These are phyloP conservation scores for Syrrhaptes paradoxus DNA, from an alignment of 2,113 vertebrate species.

Conservation along the genomic window DNA sequence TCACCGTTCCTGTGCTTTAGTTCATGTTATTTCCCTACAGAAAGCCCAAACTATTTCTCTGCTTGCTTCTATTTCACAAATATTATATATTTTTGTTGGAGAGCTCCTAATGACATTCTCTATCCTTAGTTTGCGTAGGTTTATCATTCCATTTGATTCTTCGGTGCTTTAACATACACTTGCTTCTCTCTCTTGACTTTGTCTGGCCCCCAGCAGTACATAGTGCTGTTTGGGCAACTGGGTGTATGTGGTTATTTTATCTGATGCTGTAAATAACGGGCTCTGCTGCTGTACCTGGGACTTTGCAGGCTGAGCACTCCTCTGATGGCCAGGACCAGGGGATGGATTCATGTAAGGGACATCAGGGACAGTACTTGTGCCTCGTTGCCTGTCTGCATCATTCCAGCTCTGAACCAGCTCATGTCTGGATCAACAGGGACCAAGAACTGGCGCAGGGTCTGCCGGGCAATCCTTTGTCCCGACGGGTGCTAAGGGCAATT, in stretches of 20 bases:
- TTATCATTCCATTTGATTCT: not conserved
- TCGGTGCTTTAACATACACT: not conserved
- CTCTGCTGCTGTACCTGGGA: not conserved
- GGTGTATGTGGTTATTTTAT: not conserved
- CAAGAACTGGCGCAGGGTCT: not conserved
- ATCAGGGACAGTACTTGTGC: not conserved
- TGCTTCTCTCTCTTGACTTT: not conserved
- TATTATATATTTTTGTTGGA: not conserved
- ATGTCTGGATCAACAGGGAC: not conserved
- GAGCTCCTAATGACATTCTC: not conserved
- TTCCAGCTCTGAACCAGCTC: not conserved
- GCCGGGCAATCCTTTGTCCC: not conserved
- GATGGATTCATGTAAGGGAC: rapidly evolving
- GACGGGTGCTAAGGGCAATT: not conserved
- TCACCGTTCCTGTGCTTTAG: not conserved
- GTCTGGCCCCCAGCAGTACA: not conserved
- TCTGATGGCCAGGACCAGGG: not conserved
- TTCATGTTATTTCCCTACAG: not conserved
- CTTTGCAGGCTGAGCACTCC: not conserved
- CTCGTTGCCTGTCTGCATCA: not conserved
- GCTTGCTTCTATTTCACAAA: not conserved
- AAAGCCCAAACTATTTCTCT: not conserved
- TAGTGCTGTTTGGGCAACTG: rapidly evolving
- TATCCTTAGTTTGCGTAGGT: not conserved
- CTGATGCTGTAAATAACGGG: not conserved